phyloP scores from a whole-genome alignment of 2,113 vertebrate species.

The Stigmatopora nigra region DNA sequence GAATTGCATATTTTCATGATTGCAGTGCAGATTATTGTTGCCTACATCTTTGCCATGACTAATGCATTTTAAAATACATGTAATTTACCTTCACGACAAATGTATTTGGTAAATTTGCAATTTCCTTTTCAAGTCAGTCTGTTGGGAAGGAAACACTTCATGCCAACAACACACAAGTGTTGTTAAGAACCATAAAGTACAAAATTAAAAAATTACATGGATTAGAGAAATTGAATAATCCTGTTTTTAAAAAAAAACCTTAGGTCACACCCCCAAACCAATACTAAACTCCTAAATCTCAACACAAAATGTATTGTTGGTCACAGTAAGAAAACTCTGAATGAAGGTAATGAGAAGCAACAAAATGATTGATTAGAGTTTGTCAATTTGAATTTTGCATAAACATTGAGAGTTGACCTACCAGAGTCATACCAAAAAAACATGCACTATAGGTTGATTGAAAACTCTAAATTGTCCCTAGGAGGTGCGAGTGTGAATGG shows the following conservation, averaged over 20 bases:
- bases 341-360: not conserved
- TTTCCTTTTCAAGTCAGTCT: not conserved
- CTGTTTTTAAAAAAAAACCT: not conserved
- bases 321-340: not conserved
- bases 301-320: not conserved
- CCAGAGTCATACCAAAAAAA: not conserved
- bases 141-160: not conserved
- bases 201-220: no score
- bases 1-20: conserved; percentile 56
- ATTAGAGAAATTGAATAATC: no score
- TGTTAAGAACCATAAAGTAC: no score
- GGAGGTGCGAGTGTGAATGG: no score
- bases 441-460: no score
- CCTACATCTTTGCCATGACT: conserved; percentile 58
- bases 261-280: no score
- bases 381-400: not conserved
- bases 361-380: not conserved
- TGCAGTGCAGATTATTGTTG: conserved; percentile 55
- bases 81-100: not conserved
- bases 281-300: not conserved
- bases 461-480: no score
- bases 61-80: conserved; percentile 41
- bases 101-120: not conserved
- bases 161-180: not conserved
- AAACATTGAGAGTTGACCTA: not conserved